Base-by-base conservation (phyloP, 2,113 vertebrate genomes). In the Dromaius novaehollandiae region DNA sequence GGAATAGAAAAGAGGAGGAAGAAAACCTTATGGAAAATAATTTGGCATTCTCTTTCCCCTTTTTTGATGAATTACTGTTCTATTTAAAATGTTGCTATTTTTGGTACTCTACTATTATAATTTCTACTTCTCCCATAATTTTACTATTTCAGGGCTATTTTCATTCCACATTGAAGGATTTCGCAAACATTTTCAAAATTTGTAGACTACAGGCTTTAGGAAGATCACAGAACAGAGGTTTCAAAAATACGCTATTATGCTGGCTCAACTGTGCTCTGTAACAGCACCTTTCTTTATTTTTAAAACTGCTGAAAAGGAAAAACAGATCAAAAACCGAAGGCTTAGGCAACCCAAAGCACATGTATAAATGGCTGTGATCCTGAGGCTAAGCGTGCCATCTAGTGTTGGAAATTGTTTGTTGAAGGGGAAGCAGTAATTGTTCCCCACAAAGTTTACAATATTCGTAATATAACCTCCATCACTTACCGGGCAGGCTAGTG, bases 331-430 rank as follows among this genome's bases (percentile, higher is more conserved):
- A 58, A 25, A 0, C 0, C 0, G 3, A 63, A 38, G 46, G 19
- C 60, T 36, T 4, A 6, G 13, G 30, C 3, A 11, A 44, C 1
- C 1, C n/a, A n/a, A 42, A 70, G 48, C 17, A 19, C 61, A 3
- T 3, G 70, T 26, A 20, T 20, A 18, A 36, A 68, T 4, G 51
- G 48, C 86, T 88, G 69, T 46, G 88, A 98, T 98, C 86, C 74
- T 28, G 96, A 98, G 95, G 96, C 92, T 95, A 97, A 98, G 96
- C 9, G 87, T 98, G 98, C 98, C 98, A 98, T 96, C 98, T 98
- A 98, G 98, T 93, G 98, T 90, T 93, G 68, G 26, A 73, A 38
- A 5, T 7, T 5, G 58, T 16, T 73, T 48, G 60, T 25, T 15
- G 24, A 96, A 65, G 44, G 6, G 8, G 55, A 61, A 68, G 51